phyloP scores from a whole-genome alignment of 2,797 vertebrate genomes.

The Chelmon rostratus region DNA sequence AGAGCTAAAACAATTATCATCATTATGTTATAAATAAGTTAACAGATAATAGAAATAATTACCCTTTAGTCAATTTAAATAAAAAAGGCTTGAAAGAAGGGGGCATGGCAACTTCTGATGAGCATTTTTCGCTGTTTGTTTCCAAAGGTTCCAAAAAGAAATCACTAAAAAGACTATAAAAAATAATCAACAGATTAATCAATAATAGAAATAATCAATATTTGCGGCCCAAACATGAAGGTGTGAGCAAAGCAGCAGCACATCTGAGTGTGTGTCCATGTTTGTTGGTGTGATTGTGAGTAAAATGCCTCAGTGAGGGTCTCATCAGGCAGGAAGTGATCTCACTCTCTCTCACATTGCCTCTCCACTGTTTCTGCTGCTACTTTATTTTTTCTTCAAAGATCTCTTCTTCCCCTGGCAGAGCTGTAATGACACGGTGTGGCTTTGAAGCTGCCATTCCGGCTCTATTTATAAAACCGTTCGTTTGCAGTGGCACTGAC shows the following conservation, averaged over 20 bases:
- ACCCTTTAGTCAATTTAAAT: too few species aligned
- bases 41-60: not conserved
- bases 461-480: slow-evolving; percentile 85
- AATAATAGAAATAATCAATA: not conserved
- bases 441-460: slow-evolving; percentile 72
- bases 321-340: slow-evolving; percentile 55
- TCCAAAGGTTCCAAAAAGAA: not conserved
- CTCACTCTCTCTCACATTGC: slow-evolving; percentile 28
- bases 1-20: too few species aligned
- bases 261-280: not conserved
- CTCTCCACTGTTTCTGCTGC: slow-evolving; percentile 16
- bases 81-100: not conserved
- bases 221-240: not conserved
- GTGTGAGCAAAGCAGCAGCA: not conserved
- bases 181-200: not conserved
- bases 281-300: slow-evolving; percentile 10
- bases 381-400: slow-evolving; percentile 35
- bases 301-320: not conserved
- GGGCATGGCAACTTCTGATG: not conserved
- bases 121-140: not conserved
- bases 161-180: not conserved
- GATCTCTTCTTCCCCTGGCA: slow-evolving; percentile 34
- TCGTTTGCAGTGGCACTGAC: slow-evolving; percentile 74
- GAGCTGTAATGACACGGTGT: slow-evolving; percentile 78
- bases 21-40: not conserved